Evolutionary conservation across 2,888 invertebrate genomes (phyloP).

Genomic region (Serripes groenlandicus): DNA sequence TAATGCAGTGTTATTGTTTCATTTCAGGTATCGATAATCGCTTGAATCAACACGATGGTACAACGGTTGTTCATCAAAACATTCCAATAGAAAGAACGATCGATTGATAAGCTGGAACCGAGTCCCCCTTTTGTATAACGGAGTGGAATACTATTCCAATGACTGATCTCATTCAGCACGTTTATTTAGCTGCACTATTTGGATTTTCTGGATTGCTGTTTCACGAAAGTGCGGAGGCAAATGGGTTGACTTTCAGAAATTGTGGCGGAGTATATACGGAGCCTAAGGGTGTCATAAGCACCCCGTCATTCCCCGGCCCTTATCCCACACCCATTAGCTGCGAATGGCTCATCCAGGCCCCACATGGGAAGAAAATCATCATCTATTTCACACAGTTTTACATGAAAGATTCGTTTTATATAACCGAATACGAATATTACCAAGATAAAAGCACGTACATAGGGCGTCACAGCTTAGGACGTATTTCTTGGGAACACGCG

Average conservation of each 20-base stretch:
- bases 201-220: background rate
- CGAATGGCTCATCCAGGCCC: conserved; percentile 95
- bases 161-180: background rate
- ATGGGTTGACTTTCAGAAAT: conserved; percentile 52
- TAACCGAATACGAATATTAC: conserved; percentile 83
- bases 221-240: background rate
- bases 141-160: too few relatives aligned
- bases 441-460: conserved; percentile 67
- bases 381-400: conserved; percentile 96
- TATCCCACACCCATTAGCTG: conserved; percentile 94
- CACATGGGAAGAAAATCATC: conserved; percentile 89
- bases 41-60: too few relatives aligned
- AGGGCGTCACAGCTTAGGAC: conserved; percentile 76
- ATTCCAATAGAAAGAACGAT: too few relatives aligned
- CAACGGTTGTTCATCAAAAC: too few relatives aligned
- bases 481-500: conserved; percentile 77
- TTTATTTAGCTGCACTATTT: background rate
- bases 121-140: too few relatives aligned
- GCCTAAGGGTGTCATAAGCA: conserved; percentile 88
- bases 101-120: background rate
- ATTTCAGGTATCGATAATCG: background rate
- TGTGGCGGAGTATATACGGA: conserved; percentile 76
- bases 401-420: conserved; percentile 87
- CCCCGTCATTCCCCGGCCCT: conserved; percentile 93
- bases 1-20: background rate